phyloP scores from a whole-genome alignment of 2,113 vertebrate genomes.

The Triplophysa rosa region DNA sequence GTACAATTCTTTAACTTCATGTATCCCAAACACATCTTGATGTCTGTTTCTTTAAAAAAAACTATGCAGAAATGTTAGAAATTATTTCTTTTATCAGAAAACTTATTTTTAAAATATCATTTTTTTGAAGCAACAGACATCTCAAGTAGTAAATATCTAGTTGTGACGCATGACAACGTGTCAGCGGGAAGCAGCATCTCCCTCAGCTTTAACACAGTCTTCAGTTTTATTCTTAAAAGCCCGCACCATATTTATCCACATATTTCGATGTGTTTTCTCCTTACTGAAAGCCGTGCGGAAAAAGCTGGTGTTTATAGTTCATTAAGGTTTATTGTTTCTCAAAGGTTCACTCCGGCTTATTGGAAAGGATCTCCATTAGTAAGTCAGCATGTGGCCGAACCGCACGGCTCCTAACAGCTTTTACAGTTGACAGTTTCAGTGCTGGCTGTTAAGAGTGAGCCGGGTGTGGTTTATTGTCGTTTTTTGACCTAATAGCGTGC shows the following conservation, averaged over 20 bases:
- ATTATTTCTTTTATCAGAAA: too few species aligned
- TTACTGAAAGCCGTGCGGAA: constrained; percentile 31
- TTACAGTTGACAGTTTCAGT: constrained; percentile 37
- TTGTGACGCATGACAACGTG: not conserved
- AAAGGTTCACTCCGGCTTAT: constrained; percentile 2
- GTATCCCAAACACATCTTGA: too few species aligned
- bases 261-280: not conserved
- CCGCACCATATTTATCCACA: not conserved
- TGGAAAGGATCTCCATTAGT: constrained; percentile 34
- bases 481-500: not conserved
- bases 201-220: not conserved
- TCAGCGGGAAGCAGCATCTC: not conserved
- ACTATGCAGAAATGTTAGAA: too few species aligned
- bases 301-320: constrained; percentile 23
- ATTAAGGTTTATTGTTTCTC: constrained; percentile 37
- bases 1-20: too few species aligned
- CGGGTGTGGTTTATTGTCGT: constrained; percentile 40
- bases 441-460: constrained; percentile 15
- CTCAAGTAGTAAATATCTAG: not conserved
- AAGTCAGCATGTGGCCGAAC: constrained; percentile 21
- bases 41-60: too few species aligned
- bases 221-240: not conserved
- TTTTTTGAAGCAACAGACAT: not conserved
- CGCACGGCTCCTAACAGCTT: constrained; percentile 21
- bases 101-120: too few species aligned